These are phyloP conservation scores for Teleogryllus occipitalis DNA, from an alignment of 1,140 invertebrate species.

Conservation along the genomic window DNA sequence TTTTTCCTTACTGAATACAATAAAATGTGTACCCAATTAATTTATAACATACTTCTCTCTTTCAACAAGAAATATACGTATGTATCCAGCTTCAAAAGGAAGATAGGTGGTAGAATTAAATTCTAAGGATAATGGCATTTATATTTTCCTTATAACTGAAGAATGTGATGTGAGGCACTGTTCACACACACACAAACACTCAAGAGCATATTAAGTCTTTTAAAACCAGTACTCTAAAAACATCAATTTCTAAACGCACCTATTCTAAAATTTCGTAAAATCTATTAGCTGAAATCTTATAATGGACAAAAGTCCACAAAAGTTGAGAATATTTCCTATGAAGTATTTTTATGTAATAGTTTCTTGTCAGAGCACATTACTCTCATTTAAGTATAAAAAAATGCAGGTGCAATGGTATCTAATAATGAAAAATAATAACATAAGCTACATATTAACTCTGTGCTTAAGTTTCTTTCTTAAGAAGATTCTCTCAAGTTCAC, in stretches of 20 bases:
- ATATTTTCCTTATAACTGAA: not conserved
- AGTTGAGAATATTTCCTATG: not conserved
- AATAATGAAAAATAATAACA: not conserved
- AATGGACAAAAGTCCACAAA: not conserved
- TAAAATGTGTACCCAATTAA: not conserved
- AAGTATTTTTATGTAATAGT: not conserved
- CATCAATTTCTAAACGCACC: not conserved
- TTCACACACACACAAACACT: not conserved
- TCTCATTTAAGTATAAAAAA: not conserved
- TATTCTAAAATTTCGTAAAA: not conserved
- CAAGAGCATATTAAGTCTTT: not conserved
- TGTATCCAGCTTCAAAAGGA: not conserved
- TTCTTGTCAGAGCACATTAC: not conserved
- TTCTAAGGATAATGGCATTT: not conserved
- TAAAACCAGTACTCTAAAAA: not conserved
- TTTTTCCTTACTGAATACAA: not conserved
- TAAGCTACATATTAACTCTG: not conserved
- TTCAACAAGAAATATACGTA: not conserved
- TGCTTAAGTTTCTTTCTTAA: no score
- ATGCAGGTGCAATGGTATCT: not conserved
- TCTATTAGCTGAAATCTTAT: conserved; percentile 1
- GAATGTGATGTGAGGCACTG: not conserved
- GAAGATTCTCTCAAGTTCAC: no score
- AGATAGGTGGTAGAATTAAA: not conserved
- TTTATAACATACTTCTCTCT: not conserved